These are phyloP conservation scores for Neoascia interrupta DNA, from an alignment of 2,888 invertebrate genomes.

Conservation along the genomic window DNA sequence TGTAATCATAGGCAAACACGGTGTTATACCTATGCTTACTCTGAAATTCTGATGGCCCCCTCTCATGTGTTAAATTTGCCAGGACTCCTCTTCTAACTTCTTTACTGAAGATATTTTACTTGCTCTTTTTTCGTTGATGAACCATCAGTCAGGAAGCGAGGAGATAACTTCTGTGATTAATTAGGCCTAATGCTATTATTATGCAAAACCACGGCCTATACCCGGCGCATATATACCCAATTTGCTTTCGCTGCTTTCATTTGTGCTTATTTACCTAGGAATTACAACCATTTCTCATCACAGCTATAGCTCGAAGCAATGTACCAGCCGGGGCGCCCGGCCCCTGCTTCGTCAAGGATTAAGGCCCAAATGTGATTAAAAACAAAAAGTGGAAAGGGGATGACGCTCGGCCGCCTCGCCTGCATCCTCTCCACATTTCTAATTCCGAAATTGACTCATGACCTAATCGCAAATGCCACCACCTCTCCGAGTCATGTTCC, in stretches of 20 bases:
- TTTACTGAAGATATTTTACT: neutral
- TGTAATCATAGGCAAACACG: too few relatives aligned
- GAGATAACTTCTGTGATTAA: conserved; percentile 67
- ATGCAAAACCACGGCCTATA: conserved; percentile 68
- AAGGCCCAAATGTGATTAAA: conserved; percentile 66
- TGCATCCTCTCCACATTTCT: conserved; percentile 44
- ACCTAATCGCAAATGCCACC: conserved; percentile 61
- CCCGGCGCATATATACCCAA: conserved; percentile 66
- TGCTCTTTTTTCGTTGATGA: conserved; percentile 37
- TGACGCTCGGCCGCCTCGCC: conserved; percentile 3
- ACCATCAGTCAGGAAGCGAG: conserved; percentile 39
- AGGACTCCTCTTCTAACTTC: too few relatives aligned
- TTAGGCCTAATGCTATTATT: conserved; percentile 68
- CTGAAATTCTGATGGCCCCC: too few relatives aligned
- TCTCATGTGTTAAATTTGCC: too few relatives aligned
- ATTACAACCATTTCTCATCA: conserved; percentile 65
- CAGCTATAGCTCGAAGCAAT: conserved; percentile 4
- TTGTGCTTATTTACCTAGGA: conserved; percentile 64
- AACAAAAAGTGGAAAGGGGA: conserved; percentile 17
- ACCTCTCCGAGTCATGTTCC: conserved; percentile 3
- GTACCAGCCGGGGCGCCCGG: neutral
- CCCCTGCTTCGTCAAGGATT: conserved; percentile 60
- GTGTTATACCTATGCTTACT: too few relatives aligned
- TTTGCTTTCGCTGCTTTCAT: conserved; percentile 66
- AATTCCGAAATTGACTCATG: conserved; percentile 68